phyloP scores from a whole-genome alignment of 2,888 invertebrate species.

The Epistrophe grossulariae region DNA sequence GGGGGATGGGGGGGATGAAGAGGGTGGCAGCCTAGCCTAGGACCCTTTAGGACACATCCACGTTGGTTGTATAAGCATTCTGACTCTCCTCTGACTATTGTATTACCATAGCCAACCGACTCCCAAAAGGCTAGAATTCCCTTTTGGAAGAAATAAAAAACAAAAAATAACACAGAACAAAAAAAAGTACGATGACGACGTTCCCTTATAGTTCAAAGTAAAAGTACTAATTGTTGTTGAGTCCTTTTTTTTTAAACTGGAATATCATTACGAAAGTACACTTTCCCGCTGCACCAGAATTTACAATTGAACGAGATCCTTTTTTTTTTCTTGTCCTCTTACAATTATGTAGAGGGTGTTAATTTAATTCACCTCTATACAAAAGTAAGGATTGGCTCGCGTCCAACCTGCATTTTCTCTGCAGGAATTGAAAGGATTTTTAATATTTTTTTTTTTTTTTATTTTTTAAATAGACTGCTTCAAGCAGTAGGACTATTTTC shows the following conservation, averaged over 20 bases:
- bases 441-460: not conserved
- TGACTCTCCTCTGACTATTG: constrained; percentile 27
- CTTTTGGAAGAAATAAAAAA: constrained; percentile 10
- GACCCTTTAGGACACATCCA: constrained; percentile 30
- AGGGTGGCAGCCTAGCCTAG: not conserved
- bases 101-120: constrained; percentile 20
- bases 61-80: constrained; percentile 61
- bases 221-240: constrained; percentile 69
- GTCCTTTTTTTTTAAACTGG: constrained; percentile 51
- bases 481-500: constrained; percentile 11
- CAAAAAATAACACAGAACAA: constrained; percentile 1
- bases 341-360: constrained; percentile 69
- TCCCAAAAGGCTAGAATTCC: constrained; percentile 58
- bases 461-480: too few relatives aligned
- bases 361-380: constrained; percentile 67
- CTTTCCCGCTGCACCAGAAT: constrained; percentile 47
- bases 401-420: constrained; percentile 61
- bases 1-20: not conserved
- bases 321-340: constrained; percentile 30
- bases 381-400: constrained; percentile 63
- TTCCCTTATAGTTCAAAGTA: constrained; percentile 53
- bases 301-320: constrained; percentile 31
- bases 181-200: constrained; percentile 40
- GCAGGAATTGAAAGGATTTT: constrained; percentile 21
- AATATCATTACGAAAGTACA: constrained; percentile 64